Base-by-base conservation (phyloP, 2,888 invertebrate species). In the Beris chalybata region DNA sequence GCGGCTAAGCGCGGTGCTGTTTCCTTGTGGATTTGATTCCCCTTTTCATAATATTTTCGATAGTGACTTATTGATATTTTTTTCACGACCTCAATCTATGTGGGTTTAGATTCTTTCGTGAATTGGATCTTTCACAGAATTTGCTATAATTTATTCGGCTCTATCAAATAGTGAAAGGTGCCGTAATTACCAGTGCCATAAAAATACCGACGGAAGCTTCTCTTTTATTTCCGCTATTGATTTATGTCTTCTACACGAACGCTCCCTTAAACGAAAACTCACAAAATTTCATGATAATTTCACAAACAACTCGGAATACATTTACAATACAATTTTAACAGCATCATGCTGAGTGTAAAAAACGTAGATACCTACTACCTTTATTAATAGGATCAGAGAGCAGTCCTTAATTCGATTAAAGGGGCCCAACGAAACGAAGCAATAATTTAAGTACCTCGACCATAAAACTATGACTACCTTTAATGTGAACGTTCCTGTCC, bases 391-490 rank as follows among this genome's bases (percentile, higher is more conserved):
- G 61, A 61, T 52, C 61, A 38, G 5, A 29, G 59, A 61, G 50
- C 52, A 38, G 61, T 61, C 61, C 61, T 61, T 50, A 61, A 61
- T 52, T 22, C 61, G 52, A 50, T 61, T 61, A 52, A 61, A 43
- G 52, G 50, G 15, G 50, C 30, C 50, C 52, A 50, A 61, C 50
- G 61, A 22, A 22, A 61, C 61, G 50, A 50, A 50, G 61, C 50
- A 38, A 9, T 32, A 52, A 61, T 50, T 61, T 61, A 50, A 52
- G 52, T 52, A 50, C 52, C 38, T 38, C 38, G 45, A 38, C 50
- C 61, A 38, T 61, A 61, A 61, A 61, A 61, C 61, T 61, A 61
- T 61, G 61, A 61, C 52, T 50, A 61, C 61, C 38, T 50, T 61
- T 38, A 50, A 22, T 61, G 52, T 52, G 11, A 6, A 12, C 30